These are phyloP conservation scores for Collichthys lucidus DNA, from an alignment of 2,113 vertebrate species.

Conservation along the genomic window DNA sequence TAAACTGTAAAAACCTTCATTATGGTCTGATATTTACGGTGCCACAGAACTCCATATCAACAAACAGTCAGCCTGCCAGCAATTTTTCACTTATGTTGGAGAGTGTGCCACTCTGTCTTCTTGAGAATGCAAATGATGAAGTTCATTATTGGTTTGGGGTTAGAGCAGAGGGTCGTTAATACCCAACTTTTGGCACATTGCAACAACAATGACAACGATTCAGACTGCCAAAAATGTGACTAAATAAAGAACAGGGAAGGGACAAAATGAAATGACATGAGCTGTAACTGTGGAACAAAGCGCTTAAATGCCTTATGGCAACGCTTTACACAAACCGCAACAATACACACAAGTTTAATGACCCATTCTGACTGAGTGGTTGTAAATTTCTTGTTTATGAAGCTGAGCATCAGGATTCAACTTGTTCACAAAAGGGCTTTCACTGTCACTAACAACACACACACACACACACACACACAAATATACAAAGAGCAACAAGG, in stretches of 20 bases:
- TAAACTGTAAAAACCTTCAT: neutral
- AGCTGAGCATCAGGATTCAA: constrained; percentile 55
- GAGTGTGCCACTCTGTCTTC: neutral
- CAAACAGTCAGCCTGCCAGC: constrained; percentile 12
- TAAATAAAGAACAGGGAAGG: constrained; percentile 55
- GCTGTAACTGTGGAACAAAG: constrained; percentile 65
- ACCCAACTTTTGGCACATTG: constrained; percentile 46
- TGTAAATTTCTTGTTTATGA: constrained; percentile 76
- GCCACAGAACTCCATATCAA: neutral
- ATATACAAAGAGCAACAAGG: constrained; percentile 29
- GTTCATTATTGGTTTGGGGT: constrained; percentile 51
- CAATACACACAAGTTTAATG: constrained; percentile 67
- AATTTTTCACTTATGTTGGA: constrained; percentile 4
- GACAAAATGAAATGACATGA: constrained; percentile 67
- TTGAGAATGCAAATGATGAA: constrained; percentile 13
- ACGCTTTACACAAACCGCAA: constrained; percentile 63
- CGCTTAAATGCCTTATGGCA: constrained; percentile 57
- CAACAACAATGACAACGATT: constrained; percentile 47
- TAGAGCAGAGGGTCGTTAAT: constrained; percentile 28
- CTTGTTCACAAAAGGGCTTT: constrained; percentile 72
- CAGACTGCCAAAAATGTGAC: constrained; percentile 56
- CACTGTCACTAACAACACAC: constrained; percentile 41
- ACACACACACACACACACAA: neutral
- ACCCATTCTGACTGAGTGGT: constrained; percentile 69
- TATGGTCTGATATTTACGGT: neutral